phyloP scores from a whole-genome alignment of 2,797 vertebrate species.

The Acipenser ruthenus region DNA sequence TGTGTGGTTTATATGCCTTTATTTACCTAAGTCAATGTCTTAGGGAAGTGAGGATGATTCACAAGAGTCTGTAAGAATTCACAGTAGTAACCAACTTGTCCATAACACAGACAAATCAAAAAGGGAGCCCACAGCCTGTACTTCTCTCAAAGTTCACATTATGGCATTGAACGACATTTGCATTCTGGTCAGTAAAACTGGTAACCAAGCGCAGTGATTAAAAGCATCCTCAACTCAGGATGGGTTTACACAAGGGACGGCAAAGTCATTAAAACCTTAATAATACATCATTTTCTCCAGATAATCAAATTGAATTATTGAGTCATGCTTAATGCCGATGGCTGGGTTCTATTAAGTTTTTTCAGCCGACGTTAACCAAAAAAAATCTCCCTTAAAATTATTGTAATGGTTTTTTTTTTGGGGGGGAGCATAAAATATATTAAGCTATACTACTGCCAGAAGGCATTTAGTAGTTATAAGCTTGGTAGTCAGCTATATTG shows the following conservation, averaged over 20 bases:
- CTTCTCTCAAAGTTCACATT: slow-evolving; percentile 5
- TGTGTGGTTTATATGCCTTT: too few relatives aligned
- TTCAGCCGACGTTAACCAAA: too few relatives aligned
- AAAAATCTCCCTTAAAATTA: too few relatives aligned
- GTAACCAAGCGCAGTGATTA: slow-evolving; percentile 53
- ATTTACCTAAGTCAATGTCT: background rate
- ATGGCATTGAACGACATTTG: slow-evolving; percentile 36
- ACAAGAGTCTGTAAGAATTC: too few relatives aligned
- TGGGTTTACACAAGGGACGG: slow-evolving; percentile 44
- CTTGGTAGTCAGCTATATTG: too few relatives aligned
- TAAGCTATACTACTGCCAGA: too few relatives aligned
- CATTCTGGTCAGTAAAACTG: slow-evolving; percentile 42
- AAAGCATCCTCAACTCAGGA: slow-evolving; percentile 53
- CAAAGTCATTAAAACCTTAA: slow-evolving; percentile 68
- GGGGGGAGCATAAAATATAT: too few relatives aligned
- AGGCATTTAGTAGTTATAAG: too few relatives aligned
- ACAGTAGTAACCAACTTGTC: too few relatives aligned
- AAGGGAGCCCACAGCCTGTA: slow-evolving; percentile 38
- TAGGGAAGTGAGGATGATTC: too few relatives aligned
- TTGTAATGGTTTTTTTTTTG: too few relatives aligned
- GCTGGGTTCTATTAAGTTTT: slow-evolving; percentile 23
- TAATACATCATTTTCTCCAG: slow-evolving; percentile 59
- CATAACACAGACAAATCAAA: background rate
- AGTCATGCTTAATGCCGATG: slow-evolving; percentile 46
- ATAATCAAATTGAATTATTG: slow-evolving; percentile 61